A percentile compares a stretch with the other conserved stretches of the same genome.
Conservation (phyloP, 2,113 vertebrate genomes). For the Rostratula benghalensis region DNA sequence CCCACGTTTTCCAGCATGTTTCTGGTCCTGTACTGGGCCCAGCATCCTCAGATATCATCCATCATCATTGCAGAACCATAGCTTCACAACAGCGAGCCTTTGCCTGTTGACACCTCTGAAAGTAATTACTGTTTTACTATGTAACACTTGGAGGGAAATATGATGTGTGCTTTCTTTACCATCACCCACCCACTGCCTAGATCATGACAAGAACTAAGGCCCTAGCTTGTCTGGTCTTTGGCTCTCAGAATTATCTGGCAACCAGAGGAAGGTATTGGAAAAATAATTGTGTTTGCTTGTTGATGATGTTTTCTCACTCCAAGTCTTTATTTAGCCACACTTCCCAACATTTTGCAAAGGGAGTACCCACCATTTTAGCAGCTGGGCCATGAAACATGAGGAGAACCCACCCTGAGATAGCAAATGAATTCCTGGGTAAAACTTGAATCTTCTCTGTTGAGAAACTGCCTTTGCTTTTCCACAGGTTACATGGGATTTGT, state of each 20-base stretch:
- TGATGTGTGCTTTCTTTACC: neutral
- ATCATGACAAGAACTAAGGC: neutral
- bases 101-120: neutral
- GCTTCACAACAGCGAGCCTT: neutral
- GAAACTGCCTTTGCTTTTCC: neutral
- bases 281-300: neutral
- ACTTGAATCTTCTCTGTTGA: neutral
- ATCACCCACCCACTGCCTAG: neutral
- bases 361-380: neutral
- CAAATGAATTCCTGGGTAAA: neutral
- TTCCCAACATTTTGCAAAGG: neutral
- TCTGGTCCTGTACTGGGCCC: neutral
- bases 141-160: neutral
- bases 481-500: neutral
- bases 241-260: neutral
- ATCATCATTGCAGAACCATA: neutral
- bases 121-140: neutral
- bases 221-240: neutral
- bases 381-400: accelerated
- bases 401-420: accelerated
- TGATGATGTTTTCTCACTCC: neutral
- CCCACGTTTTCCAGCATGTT: neutral
- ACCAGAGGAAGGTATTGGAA: neutral
- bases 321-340: neutral
- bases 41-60: neutral